phyloP scores from a whole-genome alignment of 2,797 vertebrate species.

The Oreortyx pictus region DNA sequence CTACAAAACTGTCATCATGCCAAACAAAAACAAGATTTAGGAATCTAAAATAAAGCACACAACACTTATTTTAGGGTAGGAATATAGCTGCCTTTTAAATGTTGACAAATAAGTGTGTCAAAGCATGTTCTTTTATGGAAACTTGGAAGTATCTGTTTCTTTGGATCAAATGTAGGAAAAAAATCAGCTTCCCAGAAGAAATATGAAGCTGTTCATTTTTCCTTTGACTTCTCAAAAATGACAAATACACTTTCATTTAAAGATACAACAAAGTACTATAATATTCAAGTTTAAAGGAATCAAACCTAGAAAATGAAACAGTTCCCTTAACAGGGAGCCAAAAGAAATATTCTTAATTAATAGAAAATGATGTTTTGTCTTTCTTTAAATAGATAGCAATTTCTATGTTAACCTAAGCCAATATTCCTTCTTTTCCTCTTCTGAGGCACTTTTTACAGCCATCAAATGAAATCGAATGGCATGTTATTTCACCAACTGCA shows the following conservation, averaged over 20 bases:
- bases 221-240: background rate
- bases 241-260: background rate
- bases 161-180: background rate
- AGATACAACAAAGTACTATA: background rate
- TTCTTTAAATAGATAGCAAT: background rate
- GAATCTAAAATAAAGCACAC: background rate
- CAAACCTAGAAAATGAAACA: background rate
- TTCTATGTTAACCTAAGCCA: background rate
- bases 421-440: background rate
- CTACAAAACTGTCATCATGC: accelerated
- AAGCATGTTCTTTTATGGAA: background rate
- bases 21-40: background rate
- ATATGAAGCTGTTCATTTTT: background rate
- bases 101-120: background rate
- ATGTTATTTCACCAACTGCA: background rate
- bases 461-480: background rate
- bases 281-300: background rate
- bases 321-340: background rate
- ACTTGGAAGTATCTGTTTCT: background rate
- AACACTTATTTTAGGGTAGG: background rate
- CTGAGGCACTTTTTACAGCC: background rate
- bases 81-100: background rate
- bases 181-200: background rate
- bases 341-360: background rate
- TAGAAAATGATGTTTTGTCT: background rate